These are phyloP conservation scores for Grammomys dolichurus DNA, from an alignment of 2,113 vertebrate genomes.

Conservation along the genomic window DNA sequence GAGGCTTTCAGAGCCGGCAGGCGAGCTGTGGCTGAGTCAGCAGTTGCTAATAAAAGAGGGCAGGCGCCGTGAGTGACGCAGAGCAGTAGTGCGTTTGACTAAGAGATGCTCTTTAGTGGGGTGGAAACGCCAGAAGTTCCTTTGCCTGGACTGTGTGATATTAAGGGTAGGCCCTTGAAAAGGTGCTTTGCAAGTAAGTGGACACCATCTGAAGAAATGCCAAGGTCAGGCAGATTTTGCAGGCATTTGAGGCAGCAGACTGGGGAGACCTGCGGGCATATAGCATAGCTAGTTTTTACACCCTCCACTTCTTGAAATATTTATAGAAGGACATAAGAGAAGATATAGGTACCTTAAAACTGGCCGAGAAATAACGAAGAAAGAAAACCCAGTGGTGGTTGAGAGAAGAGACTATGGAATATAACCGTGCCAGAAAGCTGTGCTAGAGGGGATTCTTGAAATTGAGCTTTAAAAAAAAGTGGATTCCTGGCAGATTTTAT, in stretches of 20 bases:
- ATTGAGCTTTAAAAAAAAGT: neutral
- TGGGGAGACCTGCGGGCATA: neutral
- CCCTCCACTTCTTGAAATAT: neutral
- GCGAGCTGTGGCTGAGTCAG: neutral
- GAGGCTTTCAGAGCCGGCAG: neutral
- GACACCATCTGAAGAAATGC: neutral
- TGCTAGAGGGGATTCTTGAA: neutral
- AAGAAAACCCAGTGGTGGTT: neutral
- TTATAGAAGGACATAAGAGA: neutral
- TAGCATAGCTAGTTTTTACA: slow-evolving; percentile 7
- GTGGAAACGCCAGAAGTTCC: no score
- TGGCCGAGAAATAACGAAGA: neutral
- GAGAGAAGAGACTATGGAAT: neutral
- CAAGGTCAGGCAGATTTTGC: neutral
- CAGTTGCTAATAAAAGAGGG: neutral
- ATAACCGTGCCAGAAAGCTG: neutral
- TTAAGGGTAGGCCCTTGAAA: neutral
- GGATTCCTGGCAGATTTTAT: neutral
- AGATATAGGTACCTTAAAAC: neutral
- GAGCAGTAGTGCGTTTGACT: neutral
- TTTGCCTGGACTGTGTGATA: no score
- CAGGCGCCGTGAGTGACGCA: neutral
- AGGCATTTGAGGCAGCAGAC: neutral
- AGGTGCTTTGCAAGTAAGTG: neutral
- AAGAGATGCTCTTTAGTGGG: neutral